Evolutionary conservation across 2,888 invertebrate genomes (phyloP).

Genomic region (Gymnosoma rotundatum): DNA sequence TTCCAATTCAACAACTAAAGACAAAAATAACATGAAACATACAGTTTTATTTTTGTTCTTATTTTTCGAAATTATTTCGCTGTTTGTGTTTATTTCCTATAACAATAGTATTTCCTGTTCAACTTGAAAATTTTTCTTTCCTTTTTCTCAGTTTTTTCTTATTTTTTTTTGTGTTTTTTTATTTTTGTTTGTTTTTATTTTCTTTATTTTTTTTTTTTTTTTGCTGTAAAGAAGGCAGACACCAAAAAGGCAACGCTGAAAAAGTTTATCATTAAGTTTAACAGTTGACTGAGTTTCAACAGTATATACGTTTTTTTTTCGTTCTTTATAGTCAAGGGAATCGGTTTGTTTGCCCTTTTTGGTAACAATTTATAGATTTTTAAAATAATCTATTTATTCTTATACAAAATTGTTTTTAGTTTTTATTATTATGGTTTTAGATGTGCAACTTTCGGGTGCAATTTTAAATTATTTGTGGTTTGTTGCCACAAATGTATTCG

Average conservation of each 20-base stretch:
- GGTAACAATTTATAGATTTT: slow-evolving; percentile 13
- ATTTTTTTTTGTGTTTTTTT: neutral
- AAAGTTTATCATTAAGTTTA: slow-evolving; percentile 76
- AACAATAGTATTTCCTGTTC: slow-evolving; percentile 15
- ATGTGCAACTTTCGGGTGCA: neutral
- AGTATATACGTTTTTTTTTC: slow-evolving; percentile 59
- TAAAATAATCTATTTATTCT: neutral
- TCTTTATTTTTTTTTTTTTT: neutral
- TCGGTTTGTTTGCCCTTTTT: slow-evolving; percentile 23
- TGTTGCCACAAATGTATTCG: neutral
- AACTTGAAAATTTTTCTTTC: slow-evolving; percentile 16
- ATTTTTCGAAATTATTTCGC: neutral
- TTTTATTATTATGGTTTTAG: neutral
- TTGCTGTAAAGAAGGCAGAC: neutral
- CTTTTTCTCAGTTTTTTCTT: too few relatives aligned
- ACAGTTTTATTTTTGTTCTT: neutral
- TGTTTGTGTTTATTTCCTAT: neutral
- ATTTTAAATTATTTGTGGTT: slow-evolving; percentile 42
- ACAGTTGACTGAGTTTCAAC: slow-evolving; percentile 73
- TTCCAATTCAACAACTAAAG: slow-evolving; percentile 25
- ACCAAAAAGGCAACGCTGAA: slow-evolving; percentile 1
- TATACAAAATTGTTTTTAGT: too few relatives aligned
- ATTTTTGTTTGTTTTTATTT: neutral
- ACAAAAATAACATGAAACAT: slow-evolving; percentile 33
- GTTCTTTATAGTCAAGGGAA: slow-evolving; percentile 8